Evolutionary conservation across 2,888 invertebrate genomes (phyloP), one percentile per base, ranked within the genome.

Genomic region (Philaethria dido): DNA sequence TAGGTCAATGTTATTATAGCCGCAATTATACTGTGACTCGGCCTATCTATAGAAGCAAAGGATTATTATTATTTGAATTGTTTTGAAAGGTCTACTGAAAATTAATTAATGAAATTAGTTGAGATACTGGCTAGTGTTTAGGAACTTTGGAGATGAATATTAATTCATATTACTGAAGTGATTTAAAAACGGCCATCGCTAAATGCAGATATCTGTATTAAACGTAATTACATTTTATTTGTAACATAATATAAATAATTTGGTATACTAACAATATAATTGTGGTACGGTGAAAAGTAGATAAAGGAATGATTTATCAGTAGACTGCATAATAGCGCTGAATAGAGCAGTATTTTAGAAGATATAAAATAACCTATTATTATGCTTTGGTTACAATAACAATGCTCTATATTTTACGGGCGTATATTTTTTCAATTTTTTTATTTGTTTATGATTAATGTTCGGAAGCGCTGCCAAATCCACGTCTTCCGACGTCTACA

Each of bases 401-500:
- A 6, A 33, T 33, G 9, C 8, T 33, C 9, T 9, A 3, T 8
- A 9, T 29, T 5, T 8, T 33, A 8, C 9, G 25, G 14, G n/a
- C 9, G 33, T 29, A 16, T n/a, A 9, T 48, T 29, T 0, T 13
- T n/a, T 20, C 36, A 13, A 42, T 22, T 57, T n/a, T 57, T 0
- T 11, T 16, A 11, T 0, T 14, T 25, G 42, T 57, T 57, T 42
- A 25, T n/a, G n/a, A 39, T 4, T 57, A 22, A 42, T 42, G 5
- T n/a, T 57, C 22, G 9, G n/a, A 42, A 42, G 20, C 9, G 4
- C 74, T 81, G 80, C 79, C 79, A 81, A 82, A 80, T 78, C 77
- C 73, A 78, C 79, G 78, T 79, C 75, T 74, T 76, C 72, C 76
- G 71, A 62, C 45, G 71, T 67, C 75, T 73, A 76, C 76, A 79